phyloP scores from a whole-genome alignment of 2,888 invertebrate genomes.

The Sussaba pulchella region DNA sequence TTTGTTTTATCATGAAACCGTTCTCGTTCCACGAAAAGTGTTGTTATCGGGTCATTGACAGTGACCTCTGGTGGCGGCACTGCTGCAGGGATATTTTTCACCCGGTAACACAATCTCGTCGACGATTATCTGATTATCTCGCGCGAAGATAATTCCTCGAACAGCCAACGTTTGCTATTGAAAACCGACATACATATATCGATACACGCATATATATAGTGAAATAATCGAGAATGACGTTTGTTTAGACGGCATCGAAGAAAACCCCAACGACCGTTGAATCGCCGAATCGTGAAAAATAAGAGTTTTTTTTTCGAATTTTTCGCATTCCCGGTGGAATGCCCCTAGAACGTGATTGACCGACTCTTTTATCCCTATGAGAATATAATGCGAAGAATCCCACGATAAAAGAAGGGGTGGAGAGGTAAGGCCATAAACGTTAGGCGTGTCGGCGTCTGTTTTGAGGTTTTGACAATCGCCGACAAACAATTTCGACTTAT shows the following conservation, averaged over 20 bases:
- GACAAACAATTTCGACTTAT: background rate
- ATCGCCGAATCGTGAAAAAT: background rate
- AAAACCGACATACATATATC: constrained; percentile 4
- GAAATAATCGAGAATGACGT: background rate
- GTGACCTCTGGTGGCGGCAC: constrained; percentile 14
- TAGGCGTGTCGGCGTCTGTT: constrained; percentile 81
- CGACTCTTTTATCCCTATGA: constrained; percentile 51
- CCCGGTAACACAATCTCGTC: background rate
- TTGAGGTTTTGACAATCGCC: constrained; percentile 55
- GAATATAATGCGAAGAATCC: constrained; percentile 66
- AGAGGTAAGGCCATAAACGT: constrained; percentile 78
- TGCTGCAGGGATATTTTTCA: constrained; percentile 37
- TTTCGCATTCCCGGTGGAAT: background rate
- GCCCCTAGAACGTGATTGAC: constrained; percentile 33
- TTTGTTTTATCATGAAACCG: too few relatives aligned
- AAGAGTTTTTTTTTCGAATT: too few relatives aligned
- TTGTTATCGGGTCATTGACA: constrained; percentile 36
- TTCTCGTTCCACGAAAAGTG: constrained; percentile 27
- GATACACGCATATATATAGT: background rate
- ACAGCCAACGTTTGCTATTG: background rate
- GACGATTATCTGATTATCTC: constrained; percentile 28
- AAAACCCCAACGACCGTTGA: background rate
- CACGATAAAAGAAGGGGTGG: constrained; percentile 58
- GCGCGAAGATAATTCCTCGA: constrained; percentile 9
- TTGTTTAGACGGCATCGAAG: background rate